phyloP scores from a whole-genome alignment of 2,888 invertebrate genomes.

The Cybosia mesomella region DNA sequence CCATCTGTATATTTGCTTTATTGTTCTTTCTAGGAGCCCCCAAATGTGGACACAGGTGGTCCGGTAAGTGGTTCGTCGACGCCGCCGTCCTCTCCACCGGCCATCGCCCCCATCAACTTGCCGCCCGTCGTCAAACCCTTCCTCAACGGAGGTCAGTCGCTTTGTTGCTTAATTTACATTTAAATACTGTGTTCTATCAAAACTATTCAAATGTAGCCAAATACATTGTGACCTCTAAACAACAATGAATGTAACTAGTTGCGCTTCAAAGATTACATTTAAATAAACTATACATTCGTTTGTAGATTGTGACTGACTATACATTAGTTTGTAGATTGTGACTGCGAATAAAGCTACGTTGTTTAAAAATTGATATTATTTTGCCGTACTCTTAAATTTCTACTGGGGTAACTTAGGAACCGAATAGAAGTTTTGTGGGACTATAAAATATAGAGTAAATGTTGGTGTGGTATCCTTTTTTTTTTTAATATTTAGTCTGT shows the following conservation, averaged over 20 bases:
- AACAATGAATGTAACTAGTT: neutral
- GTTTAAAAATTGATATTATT: neutral
- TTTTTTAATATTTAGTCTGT: too few relatives aligned
- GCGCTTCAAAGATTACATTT: neutral
- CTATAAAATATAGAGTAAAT: too few relatives aligned
- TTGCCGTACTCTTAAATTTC: neutral
- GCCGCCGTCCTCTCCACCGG: constrained; percentile 63
- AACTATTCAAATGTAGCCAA: neutral
- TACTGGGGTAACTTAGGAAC: neutral
- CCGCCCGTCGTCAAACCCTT: constrained; percentile 84
- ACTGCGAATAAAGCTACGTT: neutral
- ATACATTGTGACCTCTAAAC: neutral
- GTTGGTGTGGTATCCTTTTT: too few relatives aligned
- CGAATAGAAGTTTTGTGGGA: too few relatives aligned
- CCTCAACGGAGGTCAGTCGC: constrained; percentile 80
- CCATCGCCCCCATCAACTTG: constrained; percentile 71
- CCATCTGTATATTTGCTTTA: neutral
- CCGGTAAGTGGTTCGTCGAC: constrained; percentile 56
- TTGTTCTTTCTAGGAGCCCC: constrained; percentile 69
- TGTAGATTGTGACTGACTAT: constrained; percentile 1
- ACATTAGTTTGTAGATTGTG: constrained; percentile 1
- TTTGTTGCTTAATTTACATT: neutral
- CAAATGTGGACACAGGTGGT: constrained; percentile 71
- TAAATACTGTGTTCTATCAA: neutral
- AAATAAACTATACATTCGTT: constrained; percentile 8